Conservation (phyloP, 2,888 invertebrate genomes). For the Harpalus rubripes region DNA sequence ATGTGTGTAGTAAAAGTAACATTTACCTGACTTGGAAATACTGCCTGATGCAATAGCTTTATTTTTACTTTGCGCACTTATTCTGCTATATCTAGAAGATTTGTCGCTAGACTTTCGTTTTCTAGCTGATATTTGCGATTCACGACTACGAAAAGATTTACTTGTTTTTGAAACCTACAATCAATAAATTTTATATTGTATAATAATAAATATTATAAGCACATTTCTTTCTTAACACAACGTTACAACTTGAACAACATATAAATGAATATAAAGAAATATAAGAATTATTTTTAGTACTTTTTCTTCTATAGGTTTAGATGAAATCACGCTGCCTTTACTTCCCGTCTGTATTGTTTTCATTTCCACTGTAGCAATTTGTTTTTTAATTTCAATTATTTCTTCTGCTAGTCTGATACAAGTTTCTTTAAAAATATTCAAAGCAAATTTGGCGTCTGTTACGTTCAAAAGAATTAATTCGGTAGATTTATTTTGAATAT, state of each 20-base stretch:
- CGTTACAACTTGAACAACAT: background rate
- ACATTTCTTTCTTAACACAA: too few relatives aligned
- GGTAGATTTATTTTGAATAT: conserved; percentile 73
- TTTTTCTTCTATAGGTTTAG: conserved; percentile 28
- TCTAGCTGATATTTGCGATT: conserved; percentile 15
- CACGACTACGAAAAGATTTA: conserved; percentile 24
- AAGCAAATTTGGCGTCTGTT: conserved; percentile 74
- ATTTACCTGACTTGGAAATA: conserved; percentile 48
- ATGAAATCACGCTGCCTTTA: conserved; percentile 47
- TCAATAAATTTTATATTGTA: too few relatives aligned
- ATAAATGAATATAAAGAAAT: background rate
- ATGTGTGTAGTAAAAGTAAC: too few relatives aligned
- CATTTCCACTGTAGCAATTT: conserved; percentile 24
- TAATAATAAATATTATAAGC: too few relatives aligned
- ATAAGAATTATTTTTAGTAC: conserved; percentile 7
- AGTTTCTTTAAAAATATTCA: conserved; percentile 75
- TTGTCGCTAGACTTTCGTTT: conserved; percentile 57
- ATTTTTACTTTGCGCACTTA: conserved; percentile 61
- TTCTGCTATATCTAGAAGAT: conserved; percentile 57
- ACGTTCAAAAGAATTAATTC: conserved; percentile 75
- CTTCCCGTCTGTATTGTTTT: conserved; percentile 17
- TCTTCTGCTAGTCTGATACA: conserved; percentile 72
- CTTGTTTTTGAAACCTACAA: conserved; percentile 33
- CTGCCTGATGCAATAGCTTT: conserved; percentile 29
- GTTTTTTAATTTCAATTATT: conserved; percentile 64